A percentile compares a stretch with the other conserved stretches of the same genome.
Conservation (phyloP, 2,797 vertebrate species). For the Menidia menidia region DNA sequence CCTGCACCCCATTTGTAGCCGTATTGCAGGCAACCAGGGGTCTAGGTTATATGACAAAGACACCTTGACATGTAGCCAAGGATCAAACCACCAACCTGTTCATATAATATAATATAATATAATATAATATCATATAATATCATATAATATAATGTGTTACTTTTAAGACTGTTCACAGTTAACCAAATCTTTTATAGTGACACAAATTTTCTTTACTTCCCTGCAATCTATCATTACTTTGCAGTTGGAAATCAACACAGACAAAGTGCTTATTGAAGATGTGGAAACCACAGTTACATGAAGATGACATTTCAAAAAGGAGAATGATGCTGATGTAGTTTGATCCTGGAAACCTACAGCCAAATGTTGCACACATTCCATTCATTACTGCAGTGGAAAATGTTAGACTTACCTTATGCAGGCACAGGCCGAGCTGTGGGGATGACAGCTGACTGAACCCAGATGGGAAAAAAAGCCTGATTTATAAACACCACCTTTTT, state of each 20-base stretch:
- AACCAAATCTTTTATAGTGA: too few species aligned
- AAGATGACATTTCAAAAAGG: background rate
- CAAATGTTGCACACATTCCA: slow-evolving; percentile 4
- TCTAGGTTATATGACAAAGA: too few species aligned
- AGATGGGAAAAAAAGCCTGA: slow-evolving; percentile 55
- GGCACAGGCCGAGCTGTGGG: slow-evolving; percentile 44
- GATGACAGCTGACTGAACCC: slow-evolving; percentile 57
- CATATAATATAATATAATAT: background rate
- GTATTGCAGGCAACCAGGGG: too few species aligned
- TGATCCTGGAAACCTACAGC: background rate
- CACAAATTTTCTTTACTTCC: too few species aligned
- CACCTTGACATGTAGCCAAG: too few species aligned
- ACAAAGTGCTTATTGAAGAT: too few species aligned
- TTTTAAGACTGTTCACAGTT: background rate
- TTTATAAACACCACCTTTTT: slow-evolving; percentile 74
- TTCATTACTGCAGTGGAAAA: slow-evolving; percentile 32
- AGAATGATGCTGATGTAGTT: slow-evolving; percentile 7
- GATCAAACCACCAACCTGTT: too few species aligned
- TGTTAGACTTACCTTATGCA: slow-evolving; percentile 67
- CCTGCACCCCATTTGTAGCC: too few species aligned
- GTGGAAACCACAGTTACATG: too few species aligned
- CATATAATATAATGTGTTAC: background rate
- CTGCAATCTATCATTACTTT: too few species aligned
- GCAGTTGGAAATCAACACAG: too few species aligned
- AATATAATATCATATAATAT: background rate